Base-by-base conservation (phyloP, 2,888 invertebrate genomes). In the Bombyx huttoni region DNA sequence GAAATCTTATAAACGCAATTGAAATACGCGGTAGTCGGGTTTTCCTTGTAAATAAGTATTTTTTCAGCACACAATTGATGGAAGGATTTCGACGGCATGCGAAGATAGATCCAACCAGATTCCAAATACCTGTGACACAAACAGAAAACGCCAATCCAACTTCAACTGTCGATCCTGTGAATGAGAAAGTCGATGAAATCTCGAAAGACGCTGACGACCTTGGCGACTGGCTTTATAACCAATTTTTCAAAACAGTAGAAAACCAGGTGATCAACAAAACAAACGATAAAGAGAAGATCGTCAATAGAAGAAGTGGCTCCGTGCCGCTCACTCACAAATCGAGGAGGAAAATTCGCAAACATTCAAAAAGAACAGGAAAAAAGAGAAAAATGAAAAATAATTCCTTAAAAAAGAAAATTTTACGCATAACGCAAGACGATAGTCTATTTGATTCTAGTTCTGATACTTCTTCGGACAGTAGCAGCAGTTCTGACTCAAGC, bases 221-320 rank as follows among this genome's bases (percentile, higher is more conserved):
- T 40, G 76, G 86, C 13, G 83, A 86, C 55, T 88, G 87, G 87
- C 68, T 88, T 9, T 87, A 86, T 56, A 84, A 84, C 55, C 85
- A 87, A 56, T 88, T 88, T 54, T 86, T 84, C 54, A 84, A 85
- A 73, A 80, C 85, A 13, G 78, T 88, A 49, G 87, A 88, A 59
- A 81, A 70, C 49, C 82, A 84, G 73, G 80, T 85, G 1, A 77
- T 86, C 1, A 85, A 81, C 53, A 78, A 78, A 46, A 79, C 85
- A 10, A 61, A 65, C 56, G 67, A 65, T 6, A 65, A 63, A 46
- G 56, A 68, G 24, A 60, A 65, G 49, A 50, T 49, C n/a, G 51
- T 63, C n/a, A 76, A 75, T 2, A 70, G 85, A 61, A 68, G 84
- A 57, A 76, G 68, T 53, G 75, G 67, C n/a, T 58, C 53, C 34